Conservation (phyloP, 1,140 invertebrate species). For the Melipona quadrifasciata region DNA sequence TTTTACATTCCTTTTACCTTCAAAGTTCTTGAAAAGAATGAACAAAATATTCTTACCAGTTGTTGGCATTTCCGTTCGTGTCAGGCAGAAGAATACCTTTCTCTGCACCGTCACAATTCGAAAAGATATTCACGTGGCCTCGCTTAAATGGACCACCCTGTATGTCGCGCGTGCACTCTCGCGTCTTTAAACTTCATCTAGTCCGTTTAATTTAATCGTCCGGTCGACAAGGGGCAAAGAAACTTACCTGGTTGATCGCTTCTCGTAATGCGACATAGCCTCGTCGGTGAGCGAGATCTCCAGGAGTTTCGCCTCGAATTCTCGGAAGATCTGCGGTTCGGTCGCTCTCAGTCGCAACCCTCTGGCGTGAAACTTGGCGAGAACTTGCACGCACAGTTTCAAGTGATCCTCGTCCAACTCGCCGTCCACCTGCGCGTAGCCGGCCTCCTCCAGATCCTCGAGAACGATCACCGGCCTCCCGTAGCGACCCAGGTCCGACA, state of each 20-base stretch:
- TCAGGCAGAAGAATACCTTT: no score
- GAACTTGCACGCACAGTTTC: slow-evolving; percentile 60
- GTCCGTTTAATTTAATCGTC: no score
- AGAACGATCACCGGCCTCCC: slow-evolving; percentile 72
- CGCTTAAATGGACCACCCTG: no score
- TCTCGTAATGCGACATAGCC: slow-evolving; percentile 12
- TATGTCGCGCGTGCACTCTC: no score
- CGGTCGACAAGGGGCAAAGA: not conserved
- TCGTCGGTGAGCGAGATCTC: slow-evolving; percentile 46
- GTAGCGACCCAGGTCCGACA: slow-evolving; percentile 73
- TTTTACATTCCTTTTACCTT: no score
- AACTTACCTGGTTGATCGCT: slow-evolving; percentile 44
- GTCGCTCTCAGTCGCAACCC: slow-evolving; percentile 66
- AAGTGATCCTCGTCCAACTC: slow-evolving; percentile 63
- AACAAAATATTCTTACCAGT: no score
- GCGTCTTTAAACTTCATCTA: no score
- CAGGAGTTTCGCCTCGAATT: slow-evolving; percentile 66
- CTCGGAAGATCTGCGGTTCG: slow-evolving; percentile 62
- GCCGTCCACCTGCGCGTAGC: slow-evolving; percentile 56
- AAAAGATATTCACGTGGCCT: no score
- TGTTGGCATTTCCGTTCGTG: no score
- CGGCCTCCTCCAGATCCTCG: slow-evolving; percentile 70
- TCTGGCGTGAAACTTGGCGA: slow-evolving; percentile 72
- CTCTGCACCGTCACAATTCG: no score
- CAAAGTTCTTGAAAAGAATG: no score